Conservation (phyloP, 2,888 invertebrate species). For the Pseudococcus viburni region DNA sequence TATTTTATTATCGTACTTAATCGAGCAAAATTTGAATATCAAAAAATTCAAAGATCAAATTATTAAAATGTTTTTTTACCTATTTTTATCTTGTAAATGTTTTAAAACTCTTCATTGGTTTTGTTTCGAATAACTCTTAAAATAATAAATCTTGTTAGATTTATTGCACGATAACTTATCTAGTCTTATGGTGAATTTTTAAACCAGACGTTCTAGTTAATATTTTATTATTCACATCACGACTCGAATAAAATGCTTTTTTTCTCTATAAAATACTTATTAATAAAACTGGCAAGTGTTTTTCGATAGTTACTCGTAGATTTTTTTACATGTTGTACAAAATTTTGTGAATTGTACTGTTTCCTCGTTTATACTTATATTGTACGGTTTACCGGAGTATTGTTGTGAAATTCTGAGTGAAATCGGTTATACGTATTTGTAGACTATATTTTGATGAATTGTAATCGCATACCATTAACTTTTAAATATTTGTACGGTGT, state of each 20-base stretch:
- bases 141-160: background rate
- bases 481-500: conserved; percentile 27
- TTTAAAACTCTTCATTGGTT: background rate
- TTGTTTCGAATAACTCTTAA: background rate
- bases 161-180: conserved; percentile 20
- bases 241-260: background rate
- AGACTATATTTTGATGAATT: conserved; percentile 25
- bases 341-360: conserved; percentile 9
- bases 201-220: background rate
- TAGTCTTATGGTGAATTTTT: conserved; percentile 1
- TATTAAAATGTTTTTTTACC: background rate
- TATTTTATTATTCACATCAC: background rate
- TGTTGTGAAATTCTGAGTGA: conserved; percentile 28
- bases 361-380: conserved; percentile 4
- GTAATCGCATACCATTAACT: conserved; percentile 36
- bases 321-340: conserved; percentile 33
- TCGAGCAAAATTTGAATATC: background rate
- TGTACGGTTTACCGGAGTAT: background rate
- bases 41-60: background rate
- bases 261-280: background rate
- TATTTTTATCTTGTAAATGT: background rate
- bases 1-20: background rate
- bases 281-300: background rate
- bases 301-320: background rate
- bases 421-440: conserved; percentile 48